Conservation (phyloP, 2,797 vertebrate species). For the Crypturellus tataupa region DNA sequence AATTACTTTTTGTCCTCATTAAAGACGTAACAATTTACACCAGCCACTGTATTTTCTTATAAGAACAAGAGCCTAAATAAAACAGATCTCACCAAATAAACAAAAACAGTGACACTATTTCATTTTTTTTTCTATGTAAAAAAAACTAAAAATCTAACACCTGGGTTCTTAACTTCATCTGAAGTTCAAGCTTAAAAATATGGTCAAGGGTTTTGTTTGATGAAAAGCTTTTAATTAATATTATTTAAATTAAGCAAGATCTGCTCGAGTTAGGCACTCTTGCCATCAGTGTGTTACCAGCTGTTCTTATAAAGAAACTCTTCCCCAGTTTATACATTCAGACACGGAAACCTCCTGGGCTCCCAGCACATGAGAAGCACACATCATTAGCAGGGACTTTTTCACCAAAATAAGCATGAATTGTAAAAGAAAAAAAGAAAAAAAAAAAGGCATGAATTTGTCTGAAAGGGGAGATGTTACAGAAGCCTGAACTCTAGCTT, state of each 20-base stretch:
- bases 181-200: constrained; percentile 8
- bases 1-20: background rate
- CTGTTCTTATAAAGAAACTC: background rate
- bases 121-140: background rate
- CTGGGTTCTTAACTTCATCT: background rate
- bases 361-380: background rate
- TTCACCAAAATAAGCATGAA: background rate
- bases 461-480: background rate
- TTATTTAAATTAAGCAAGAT: background rate
- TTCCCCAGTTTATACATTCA: background rate
- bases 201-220: background rate
- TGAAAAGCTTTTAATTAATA: background rate
- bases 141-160: background rate
- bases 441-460: background rate
- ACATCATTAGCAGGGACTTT: background rate
- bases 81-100: constrained; percentile 1
- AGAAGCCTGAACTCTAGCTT: background rate
- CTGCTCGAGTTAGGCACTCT: background rate
- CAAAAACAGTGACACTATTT: background rate
- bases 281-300: background rate
- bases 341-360: background rate
- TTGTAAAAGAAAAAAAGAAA: background rate
- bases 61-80: background rate
- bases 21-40: background rate
- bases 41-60: background rate